These are phyloP conservation scores for Chloromyia formosa DNA, from an alignment of 2,888 invertebrate species.

Conservation along the genomic window DNA sequence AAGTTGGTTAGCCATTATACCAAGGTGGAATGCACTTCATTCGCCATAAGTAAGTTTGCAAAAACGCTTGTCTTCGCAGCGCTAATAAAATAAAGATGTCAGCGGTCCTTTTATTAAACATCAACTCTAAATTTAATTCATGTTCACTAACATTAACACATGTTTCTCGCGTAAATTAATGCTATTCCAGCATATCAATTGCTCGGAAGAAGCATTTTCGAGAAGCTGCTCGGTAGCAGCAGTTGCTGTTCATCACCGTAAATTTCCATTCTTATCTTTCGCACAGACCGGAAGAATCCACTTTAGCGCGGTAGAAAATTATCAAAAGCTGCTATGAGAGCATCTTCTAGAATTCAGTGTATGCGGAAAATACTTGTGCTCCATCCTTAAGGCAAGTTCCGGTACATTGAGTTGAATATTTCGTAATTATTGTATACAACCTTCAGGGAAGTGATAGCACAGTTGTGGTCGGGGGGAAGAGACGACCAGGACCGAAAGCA, in stretches of 20 bases:
- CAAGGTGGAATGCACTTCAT: too few species aligned
- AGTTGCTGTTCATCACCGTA: not conserved
- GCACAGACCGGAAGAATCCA: conserved; percentile 8
- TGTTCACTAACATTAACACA: not conserved
- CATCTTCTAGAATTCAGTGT: conserved; percentile 11
- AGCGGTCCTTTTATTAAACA: not conserved
- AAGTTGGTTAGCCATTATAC: too few species aligned
- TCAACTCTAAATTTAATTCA: not conserved
- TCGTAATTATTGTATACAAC: conserved; percentile 18
- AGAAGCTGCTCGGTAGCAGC: too few species aligned
- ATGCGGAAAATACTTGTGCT: not conserved
- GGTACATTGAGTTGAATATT: conserved; percentile 29
- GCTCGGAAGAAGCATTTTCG: not conserved
- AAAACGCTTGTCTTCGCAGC: too few species aligned
- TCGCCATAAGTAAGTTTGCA: too few species aligned
- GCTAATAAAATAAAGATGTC: too few species aligned
- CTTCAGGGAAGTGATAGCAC: not conserved
- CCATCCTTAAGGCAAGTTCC: not conserved
- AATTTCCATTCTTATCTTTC: not conserved
- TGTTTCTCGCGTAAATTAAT: not conserved
- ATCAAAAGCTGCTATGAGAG: not conserved
- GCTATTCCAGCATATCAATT: not conserved
- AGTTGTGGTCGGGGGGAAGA: not conserved
- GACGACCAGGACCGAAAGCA: not conserved
- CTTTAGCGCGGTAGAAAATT: not conserved